Evolutionary conservation across 2,888 invertebrate species (phyloP).

Genomic region (Lepidochrysops patricia): DNA sequence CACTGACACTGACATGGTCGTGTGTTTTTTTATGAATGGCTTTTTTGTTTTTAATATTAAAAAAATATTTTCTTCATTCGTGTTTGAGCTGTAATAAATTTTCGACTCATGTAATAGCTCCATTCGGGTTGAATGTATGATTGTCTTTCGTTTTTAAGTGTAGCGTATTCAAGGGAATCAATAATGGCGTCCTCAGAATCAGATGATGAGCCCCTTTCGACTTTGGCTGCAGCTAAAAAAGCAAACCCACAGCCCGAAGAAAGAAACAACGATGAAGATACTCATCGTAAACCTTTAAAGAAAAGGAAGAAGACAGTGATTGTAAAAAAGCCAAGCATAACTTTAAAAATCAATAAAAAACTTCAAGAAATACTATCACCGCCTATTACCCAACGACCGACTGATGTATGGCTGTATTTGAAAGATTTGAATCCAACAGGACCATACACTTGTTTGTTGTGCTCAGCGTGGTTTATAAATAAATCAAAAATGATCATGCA

Average conservation of each 20-base stretch:
- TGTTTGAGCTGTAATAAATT: not conserved
- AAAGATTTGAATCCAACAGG: constrained; percentile 62
- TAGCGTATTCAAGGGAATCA: not conserved
- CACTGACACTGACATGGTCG: no score
- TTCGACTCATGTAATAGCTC: not conserved
- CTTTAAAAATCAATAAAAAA: constrained; percentile 30
- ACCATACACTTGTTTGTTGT: constrained; percentile 63
- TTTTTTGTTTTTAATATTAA: no score
- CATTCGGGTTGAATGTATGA: not conserved
- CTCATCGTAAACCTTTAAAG: constrained; percentile 25
- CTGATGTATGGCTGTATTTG: constrained; percentile 66
- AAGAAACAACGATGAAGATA: constrained; percentile 22
- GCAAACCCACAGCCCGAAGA: constrained; percentile 31
- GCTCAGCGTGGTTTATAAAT: constrained; percentile 66
- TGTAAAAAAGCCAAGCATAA: constrained; percentile 27
- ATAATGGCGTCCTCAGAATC: constrained; percentile 53
- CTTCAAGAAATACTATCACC: constrained; percentile 27
- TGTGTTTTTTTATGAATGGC: no score
- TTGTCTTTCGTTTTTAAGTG: not conserved
- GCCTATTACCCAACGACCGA: constrained; percentile 47
- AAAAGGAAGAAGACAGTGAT: constrained; percentile 32
- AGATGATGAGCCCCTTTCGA: constrained; percentile 62
- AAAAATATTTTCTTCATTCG: not conserved
- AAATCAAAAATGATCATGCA: constrained; percentile 60
- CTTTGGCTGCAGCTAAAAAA: constrained; percentile 51